Conservation (phyloP, 2,113 vertebrate species). For the Astur gentilis region DNA sequence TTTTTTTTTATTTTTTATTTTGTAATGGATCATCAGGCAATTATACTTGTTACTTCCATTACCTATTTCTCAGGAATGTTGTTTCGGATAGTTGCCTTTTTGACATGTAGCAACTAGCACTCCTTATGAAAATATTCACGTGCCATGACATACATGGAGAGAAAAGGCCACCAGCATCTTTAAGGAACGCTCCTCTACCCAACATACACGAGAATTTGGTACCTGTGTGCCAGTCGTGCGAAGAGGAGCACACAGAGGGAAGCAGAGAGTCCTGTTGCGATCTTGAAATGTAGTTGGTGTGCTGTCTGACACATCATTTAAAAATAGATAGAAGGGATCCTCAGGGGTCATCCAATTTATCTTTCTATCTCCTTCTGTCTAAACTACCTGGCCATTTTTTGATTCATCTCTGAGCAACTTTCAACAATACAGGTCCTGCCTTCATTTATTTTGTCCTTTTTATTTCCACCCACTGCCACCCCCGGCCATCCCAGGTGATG, state of each 20-base stretch:
- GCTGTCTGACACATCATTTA: neutral
- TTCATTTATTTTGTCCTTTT: neutral
- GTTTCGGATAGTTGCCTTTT: neutral
- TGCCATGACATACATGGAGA: accelerated
- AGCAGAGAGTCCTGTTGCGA: accelerated
- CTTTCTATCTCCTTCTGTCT: neutral
- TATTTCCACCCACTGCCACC: neutral
- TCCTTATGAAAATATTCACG: neutral
- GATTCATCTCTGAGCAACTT: neutral
- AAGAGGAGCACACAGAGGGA: neutral
- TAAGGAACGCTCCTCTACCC: neutral
- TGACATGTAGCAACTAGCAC: neutral
- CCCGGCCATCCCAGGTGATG: accelerated
- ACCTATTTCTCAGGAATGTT: neutral
- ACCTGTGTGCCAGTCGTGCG: neutral
- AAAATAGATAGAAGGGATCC: neutral
- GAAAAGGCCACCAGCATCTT: neutral
- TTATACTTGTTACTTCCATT: neutral
- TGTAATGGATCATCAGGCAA: neutral
- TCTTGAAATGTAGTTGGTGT: neutral
- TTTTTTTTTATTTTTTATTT: neutral
- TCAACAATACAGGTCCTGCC: neutral
- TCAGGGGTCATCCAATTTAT: neutral
- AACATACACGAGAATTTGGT: accelerated
- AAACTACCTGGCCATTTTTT: neutral